Base-by-base conservation (phyloP, 2,888 invertebrate genomes). In the Eudasyphora cyanicolor region DNA sequence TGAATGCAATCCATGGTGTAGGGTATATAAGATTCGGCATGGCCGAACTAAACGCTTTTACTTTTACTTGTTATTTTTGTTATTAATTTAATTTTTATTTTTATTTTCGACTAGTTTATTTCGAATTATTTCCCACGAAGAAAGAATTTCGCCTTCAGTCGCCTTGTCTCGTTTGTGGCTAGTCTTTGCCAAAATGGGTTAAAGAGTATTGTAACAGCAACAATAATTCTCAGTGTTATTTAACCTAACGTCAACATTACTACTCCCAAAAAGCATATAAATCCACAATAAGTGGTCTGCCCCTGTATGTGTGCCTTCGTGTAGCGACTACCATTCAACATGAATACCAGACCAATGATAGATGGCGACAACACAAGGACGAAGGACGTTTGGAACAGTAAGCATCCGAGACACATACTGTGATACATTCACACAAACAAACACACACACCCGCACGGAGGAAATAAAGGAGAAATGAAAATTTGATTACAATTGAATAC, bases 401-500 rank as follows among this genome's bases (percentile, higher is more conserved):
- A n/a, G n/a, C n/a, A n/a, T n/a, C n/a, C n/a, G n/a, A n/a, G n/a
- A n/a, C n/a, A n/a, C n/a, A n/a, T n/a, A 35, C 17, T 32, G 19
- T 12, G 21, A 12, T 8, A 62, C 62, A 35, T n/a, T 14, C 29
- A 62, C n/a, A 60, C 27, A 35, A 49, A 73, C 21, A 64, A n/a
- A 27, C 64, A 35, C 62, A 73, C 21, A 64, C 27, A 27, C 64
- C 51, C 3, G 29, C 64, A 67, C 3, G 8, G 54, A 51, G 17
- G 67, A 14, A 60, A 17, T 27, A 21, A 14, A 27, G 29, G 27
- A 49, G 29, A 45, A 60, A 57, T 80, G 75, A 82, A 84, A 84
- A 79, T 80, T 82, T 82, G 82, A 86, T 85, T 82, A 86, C 86
- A 86, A 85, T 86, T 86, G 86, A 85, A 86, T 85, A 85, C 85